Conservation (phyloP, 2,113 vertebrate genomes). For the Antennarius striatus region DNA sequence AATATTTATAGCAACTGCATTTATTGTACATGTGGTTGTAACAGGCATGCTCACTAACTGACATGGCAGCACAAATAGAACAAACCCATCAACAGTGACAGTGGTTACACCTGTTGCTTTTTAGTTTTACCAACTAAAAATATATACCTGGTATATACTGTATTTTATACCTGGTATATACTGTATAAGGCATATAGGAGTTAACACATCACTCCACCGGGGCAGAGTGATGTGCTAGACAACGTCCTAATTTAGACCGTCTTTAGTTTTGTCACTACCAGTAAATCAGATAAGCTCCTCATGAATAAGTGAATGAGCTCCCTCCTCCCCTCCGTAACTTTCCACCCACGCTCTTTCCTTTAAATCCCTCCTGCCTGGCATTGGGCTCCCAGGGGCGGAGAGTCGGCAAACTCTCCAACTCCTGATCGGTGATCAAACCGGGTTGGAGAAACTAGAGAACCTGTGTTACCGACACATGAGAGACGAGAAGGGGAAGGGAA, state of each 20-base stretch:
- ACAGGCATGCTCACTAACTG: neutral
- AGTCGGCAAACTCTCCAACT: constrained; percentile 21
- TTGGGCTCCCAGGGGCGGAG: constrained; percentile 65
- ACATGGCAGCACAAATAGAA: constrained; percentile 4
- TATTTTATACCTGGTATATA: no score
- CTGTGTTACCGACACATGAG: constrained; percentile 10
- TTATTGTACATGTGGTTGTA: neutral
- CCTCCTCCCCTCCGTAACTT: neutral
- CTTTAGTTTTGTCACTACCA: constrained; percentile 15
- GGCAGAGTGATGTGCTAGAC: neutral
- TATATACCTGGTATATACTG: no score
- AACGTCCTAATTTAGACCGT: constrained; percentile 14
- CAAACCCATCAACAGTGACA: neutral
- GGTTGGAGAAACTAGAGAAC: no score
- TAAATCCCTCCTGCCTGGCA: constrained; percentile 59
- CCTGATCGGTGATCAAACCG: constrained; percentile 26
- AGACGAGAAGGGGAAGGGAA: neutral
- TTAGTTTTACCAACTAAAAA: neutral
- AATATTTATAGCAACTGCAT: neutral
- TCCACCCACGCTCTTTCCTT: constrained; percentile 40
- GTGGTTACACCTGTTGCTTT: constrained; percentile 10
- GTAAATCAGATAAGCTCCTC: constrained; percentile 53
- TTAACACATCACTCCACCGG: no score
- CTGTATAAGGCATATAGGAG: no score
- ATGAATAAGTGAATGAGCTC: constrained; percentile 36